Conservation (phyloP, 2,113 vertebrate genomes). For the Lynx canadensis region DNA sequence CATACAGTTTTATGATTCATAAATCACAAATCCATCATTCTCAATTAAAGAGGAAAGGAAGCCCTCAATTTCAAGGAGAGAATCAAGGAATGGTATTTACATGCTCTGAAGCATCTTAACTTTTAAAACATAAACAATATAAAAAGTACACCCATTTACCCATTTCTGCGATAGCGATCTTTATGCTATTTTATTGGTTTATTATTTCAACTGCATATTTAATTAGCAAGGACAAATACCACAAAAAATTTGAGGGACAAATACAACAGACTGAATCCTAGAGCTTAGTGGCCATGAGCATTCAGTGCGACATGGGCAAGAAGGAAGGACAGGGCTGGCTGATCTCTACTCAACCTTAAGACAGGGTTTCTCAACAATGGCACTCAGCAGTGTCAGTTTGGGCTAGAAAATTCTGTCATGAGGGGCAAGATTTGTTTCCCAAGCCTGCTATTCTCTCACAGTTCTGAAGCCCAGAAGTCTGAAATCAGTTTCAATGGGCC, state of each 20-base stretch:
- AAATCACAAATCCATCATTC: not conserved
- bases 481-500: not conserved
- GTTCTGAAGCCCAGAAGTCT: not conserved
- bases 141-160: not conserved
- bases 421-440: not conserved
- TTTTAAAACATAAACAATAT: not conserved
- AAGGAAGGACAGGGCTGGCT: not conserved
- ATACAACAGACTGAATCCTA: not conserved
- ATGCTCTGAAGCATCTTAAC: not conserved
- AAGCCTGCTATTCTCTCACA: not conserved
- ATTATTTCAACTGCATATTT: not conserved
- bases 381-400: not conserved
- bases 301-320: not conserved
- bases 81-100: not conserved
- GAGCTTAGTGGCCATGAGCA: not conserved
- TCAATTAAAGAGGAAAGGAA: not conserved
- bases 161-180: too few relatives aligned
- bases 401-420: not conserved
- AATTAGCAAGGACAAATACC: not conserved
- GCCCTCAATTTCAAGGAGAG: not conserved
- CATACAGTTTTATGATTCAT: conserved; percentile 39
- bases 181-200: not conserved
- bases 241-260: not conserved
- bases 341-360: not conserved
- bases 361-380: not conserved